Evolutionary conservation across 2,888 invertebrate genomes (phyloP).

Genomic region (Cephus pygmeus): DNA sequence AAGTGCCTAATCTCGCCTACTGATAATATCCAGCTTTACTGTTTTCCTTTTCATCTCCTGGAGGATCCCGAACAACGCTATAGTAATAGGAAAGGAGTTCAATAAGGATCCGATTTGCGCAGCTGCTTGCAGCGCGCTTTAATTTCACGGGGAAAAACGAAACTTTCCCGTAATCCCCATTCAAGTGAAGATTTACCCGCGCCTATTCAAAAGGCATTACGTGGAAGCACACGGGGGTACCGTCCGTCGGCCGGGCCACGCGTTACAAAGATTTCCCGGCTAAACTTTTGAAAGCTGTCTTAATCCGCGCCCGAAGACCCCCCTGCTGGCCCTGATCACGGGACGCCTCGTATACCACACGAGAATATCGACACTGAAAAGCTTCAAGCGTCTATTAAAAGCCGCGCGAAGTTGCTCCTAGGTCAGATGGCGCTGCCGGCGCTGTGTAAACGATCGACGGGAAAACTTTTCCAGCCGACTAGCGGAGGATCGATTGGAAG

Average conservation of each 20-base stretch:
- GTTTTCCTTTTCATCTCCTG: background rate
- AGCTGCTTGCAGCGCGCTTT: background rate
- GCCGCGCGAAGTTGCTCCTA: background rate
- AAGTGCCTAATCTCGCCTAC: too few species aligned
- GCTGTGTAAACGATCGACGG: background rate
- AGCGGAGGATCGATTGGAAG: background rate
- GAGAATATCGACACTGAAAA: background rate
- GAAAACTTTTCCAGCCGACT: too few species aligned
- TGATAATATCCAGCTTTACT: too few species aligned
- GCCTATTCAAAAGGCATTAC: conserved; percentile 20
- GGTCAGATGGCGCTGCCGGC: background rate
- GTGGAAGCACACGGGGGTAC: background rate
- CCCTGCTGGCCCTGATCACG: background rate
- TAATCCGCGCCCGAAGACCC: background rate
- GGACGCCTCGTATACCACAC: background rate
- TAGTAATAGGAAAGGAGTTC: background rate
- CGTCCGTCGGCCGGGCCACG: background rate
- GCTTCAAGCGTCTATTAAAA: background rate
- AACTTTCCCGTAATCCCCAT: conserved; percentile 9
- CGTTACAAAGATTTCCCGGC: background rate
- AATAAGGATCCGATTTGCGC: background rate
- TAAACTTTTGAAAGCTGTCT: background rate
- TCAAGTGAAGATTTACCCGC: conserved; percentile 15
- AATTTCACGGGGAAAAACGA: background rate
- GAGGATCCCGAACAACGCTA: too few species aligned